Base-by-base conservation (phyloP, 2,888 invertebrate genomes). In the Phengaris alcon region DNA sequence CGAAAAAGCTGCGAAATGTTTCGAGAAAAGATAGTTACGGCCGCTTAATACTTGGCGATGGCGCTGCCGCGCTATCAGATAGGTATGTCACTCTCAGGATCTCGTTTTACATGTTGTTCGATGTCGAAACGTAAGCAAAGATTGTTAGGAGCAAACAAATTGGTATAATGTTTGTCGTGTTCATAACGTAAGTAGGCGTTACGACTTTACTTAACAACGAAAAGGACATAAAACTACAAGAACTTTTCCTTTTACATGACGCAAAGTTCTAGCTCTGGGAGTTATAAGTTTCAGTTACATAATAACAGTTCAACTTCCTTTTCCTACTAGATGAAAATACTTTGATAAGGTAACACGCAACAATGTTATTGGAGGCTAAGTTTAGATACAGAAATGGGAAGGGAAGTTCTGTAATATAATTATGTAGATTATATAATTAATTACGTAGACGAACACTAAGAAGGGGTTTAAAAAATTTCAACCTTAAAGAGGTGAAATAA, bases 201-300 rank as follows among this genome's bases (percentile, higher is more conserved):
- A 64, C 35, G 64, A 64, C 64, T 64, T 64, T 64, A 64, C 64
- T 64, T 44, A 64, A 64, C 64, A 35, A 59, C 59, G 59, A 59
- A 59, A 59, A 59, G 59, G 59, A 59, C 59, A 22, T 22, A 59
- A 48, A 59, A 22, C 59, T 44, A 64, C 64, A 64, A 10, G 35
- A 64, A 64, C 35, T 64, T 64, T 64, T 64, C 35, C 64, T 44
- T 64, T 64, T 64, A 64, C 64, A 6, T 64, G 64, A 64, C 64
- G 64, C 35, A 64, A 64, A 64, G 12, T 64, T 64, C 35, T 12
- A 64, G 10, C 44, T 64, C 44, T 12, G 35, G 35, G 13, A 13
- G 64, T 10, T 12, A 52, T 12, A 52, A 52, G 8, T 64, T 64
- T 64, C 64, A 35, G 64, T 44, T 64, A 44, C 12, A 44, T 64